Evolutionary conservation across 2,113 vertebrate genomes (phyloP).

Genomic region (Aldabrachelys gigantea): DNA sequence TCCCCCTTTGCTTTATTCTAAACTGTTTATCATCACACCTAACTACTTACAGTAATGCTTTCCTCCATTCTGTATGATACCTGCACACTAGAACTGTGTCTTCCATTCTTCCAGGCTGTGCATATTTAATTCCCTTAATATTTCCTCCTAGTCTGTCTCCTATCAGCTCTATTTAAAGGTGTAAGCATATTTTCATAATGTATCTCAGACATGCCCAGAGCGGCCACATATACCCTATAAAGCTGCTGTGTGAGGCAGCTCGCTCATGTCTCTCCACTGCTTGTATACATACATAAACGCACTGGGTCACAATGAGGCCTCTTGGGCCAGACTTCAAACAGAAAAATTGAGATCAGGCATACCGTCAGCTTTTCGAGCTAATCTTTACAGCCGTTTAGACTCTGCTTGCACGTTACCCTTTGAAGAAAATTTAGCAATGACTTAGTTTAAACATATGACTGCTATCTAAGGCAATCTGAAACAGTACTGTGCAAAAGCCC

Average conservation of each 20-base stretch:
- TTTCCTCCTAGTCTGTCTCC: constrained; percentile 25
- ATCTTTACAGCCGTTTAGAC: constrained; percentile 30
- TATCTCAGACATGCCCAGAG: constrained; percentile 22
- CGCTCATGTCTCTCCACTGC: accelerated
- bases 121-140: not conserved
- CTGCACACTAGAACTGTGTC: not conserved
- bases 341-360: constrained; percentile 41
- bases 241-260: not conserved
- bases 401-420: constrained; percentile 32
- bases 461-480: not conserved
- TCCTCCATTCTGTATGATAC: accelerated
- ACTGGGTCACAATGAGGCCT: not conserved
- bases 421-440: constrained; percentile 23
- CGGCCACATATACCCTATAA: not conserved
- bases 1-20: too few relatives aligned
- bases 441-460: not conserved
- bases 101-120: constrained; percentile 11
- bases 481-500: accelerated
- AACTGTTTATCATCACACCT: not conserved
- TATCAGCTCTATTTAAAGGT: constrained; percentile 42
- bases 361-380: constrained; percentile 37
- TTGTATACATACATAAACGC: accelerated
- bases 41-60: accelerated
- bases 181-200: constrained; percentile 58
- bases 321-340: not conserved